Evolutionary conservation across 1,140 invertebrate species (phyloP), one percentile per base, ranked within the genome.

Genomic region (Zaprionus davidi): DNA sequence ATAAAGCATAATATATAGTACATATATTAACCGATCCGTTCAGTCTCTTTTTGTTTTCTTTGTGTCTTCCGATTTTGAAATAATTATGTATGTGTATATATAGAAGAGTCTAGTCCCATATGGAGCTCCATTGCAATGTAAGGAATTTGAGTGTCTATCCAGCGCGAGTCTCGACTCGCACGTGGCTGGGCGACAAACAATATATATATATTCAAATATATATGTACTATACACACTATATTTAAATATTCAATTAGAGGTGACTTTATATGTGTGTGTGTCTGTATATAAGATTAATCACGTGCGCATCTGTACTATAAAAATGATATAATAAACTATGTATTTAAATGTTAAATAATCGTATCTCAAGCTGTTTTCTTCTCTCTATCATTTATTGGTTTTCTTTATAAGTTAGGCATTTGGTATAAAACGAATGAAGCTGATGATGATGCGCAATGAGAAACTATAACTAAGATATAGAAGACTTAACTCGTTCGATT

Each of bases 261-360:
- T n/a, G n/a, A 44, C n/a, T 60, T 28, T 56, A 34, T 55, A 62
- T 79, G 65, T 65, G 66, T 70, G 55, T 81, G 58, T 86, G 67
- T 79, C 49, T 86, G 76, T 87, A 79, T 59, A 82, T 82, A 86
- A 53, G 65, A 49, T 71, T 78, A 77, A 77, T 70, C 74, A 80
- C 65, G 55, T 76, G 76, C 17, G 17, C 58, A 60, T 60, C 44
- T 51, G 46, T 56, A 69, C 46, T 73, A 76, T 79, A 38, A 68
- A 72, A 55, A 77, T 34, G 7, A 51, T 56, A 49, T 51, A 83
- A 78, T 63, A 78, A 71, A 66, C 26, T 57, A 71, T 78, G 41
- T 81, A 84, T 85, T 85, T 88, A 88, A 88, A 87, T 88, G 85
- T 87, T 88, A 67, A 76, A 71, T 88, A 83, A 80, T 72, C 72